Percentiles rank a stretch among this genome's conserved stretches.
These are phyloP conservation scores for Marmota flaviventris DNA, from an alignment of 2,113 vertebrate genomes.

Conservation along the genomic window DNA sequence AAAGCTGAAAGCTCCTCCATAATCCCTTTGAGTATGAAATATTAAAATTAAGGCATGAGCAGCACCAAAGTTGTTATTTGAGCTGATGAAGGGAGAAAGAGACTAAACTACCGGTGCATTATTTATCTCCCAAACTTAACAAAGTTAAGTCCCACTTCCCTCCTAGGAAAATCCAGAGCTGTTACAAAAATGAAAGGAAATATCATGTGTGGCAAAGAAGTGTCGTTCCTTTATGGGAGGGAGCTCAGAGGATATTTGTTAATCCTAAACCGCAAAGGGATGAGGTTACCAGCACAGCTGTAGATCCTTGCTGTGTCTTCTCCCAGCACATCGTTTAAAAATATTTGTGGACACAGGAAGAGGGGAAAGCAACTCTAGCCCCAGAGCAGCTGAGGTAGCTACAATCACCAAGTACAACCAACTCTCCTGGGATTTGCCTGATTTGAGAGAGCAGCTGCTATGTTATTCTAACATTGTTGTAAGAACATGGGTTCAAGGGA, in stretches of 20 bases:
- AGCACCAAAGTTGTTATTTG: not conserved
- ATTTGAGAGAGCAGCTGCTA: conserved; percentile 57
- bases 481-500: conserved; percentile 27
- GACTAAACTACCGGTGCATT: no score
- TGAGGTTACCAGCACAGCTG: not conserved
- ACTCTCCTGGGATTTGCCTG: conserved; percentile 51
- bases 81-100: not conserved
- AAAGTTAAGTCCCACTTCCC: not conserved
- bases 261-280: not conserved
- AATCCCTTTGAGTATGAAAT: not conserved
- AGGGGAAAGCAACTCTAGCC: conserved; percentile 56
- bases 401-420: conserved; percentile 56
- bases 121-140: not conserved
- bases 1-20: not conserved
- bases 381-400: conserved; percentile 52
- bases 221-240: not conserved
- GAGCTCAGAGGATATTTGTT: not conserved
- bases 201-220: not conserved
- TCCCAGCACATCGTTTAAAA: conserved; percentile 27
- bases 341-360: conserved; percentile 48
- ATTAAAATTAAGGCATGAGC: not conserved
- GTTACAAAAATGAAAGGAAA: conserved; percentile 1
- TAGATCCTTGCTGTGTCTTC: not conserved
- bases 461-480: conserved; percentile 40
- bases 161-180: not conserved